Evolutionary conservation across 2,888 invertebrate genomes (phyloP).

Genomic region (Lamellibrachia satsuma): DNA sequence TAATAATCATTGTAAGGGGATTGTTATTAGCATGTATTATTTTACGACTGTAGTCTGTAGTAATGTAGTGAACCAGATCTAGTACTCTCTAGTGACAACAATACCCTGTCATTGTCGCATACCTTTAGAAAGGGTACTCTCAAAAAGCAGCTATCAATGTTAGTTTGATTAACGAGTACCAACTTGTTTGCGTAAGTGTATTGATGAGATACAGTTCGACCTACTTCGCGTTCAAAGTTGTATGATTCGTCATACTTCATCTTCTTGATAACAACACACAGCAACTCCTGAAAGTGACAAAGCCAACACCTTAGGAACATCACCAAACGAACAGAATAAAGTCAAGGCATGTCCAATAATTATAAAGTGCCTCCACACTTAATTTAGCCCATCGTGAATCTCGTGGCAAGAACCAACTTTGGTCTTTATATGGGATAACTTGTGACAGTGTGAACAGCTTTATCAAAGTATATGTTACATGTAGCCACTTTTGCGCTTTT

Average conservation of each 20-base stretch:
- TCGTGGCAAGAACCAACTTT: too few species aligned
- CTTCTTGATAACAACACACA: constrained; percentile 68
- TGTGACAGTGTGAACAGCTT: too few species aligned
- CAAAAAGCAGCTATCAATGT: background rate
- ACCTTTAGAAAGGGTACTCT: background rate
- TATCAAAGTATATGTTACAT: too few species aligned
- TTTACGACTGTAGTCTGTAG: background rate
- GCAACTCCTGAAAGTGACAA: constrained; percentile 58
- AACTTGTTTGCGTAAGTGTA: background rate
- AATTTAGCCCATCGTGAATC: too few species aligned
- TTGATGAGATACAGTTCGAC: constrained; percentile 7
- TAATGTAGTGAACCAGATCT: background rate
- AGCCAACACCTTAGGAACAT: background rate
- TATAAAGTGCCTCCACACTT: too few species aligned
- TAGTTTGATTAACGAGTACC: background rate
- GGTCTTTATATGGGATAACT: too few species aligned
- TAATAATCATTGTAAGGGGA: background rate
- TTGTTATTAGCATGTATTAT: too few species aligned
- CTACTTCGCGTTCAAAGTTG: constrained; percentile 68
- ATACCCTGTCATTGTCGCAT: background rate
- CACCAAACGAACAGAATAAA: background rate
- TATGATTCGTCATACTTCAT: constrained; percentile 69
- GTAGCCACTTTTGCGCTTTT: too few species aligned
- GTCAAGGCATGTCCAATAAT: background rate
- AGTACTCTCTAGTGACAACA: background rate